These are phyloP conservation scores for Saccostrea cuccullata DNA, from an alignment of 1,140 invertebrate species.

Conservation along the genomic window DNA sequence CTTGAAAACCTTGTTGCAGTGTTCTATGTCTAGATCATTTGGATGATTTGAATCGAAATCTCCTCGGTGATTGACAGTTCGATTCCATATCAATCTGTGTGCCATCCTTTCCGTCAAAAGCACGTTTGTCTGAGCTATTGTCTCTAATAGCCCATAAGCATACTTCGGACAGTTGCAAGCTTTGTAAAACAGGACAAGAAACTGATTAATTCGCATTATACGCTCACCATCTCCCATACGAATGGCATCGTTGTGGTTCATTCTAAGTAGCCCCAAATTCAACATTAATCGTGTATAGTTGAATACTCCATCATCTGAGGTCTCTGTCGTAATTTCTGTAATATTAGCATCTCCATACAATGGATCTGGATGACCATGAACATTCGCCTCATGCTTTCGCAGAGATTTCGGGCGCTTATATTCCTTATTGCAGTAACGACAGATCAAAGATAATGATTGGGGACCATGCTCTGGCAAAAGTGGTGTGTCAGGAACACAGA, in stretches of 20 bases:
- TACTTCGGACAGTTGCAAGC: constrained; percentile 37
- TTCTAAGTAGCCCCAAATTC: neutral
- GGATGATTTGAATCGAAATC: constrained; percentile 40
- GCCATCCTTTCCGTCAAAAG: too few species aligned
- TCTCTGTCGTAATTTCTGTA: too few species aligned
- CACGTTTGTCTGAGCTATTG: too few species aligned
- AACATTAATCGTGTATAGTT: neutral
- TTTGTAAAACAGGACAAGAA: constrained; percentile 35
- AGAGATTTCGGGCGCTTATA: constrained; percentile 26
- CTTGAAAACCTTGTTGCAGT: constrained; percentile 49
- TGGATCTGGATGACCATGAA: too few species aligned
- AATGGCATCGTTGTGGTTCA: constrained; percentile 29
- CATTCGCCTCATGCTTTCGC: constrained; percentile 5
- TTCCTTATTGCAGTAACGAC: constrained; percentile 44
- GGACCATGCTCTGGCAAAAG: too few species aligned
- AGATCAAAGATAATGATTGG: neutral
- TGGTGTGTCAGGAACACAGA: too few species aligned
- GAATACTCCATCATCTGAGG: too few species aligned
- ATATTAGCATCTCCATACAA: too few species aligned
- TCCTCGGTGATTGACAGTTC: constrained; percentile 44
- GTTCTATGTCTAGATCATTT: constrained; percentile 48
- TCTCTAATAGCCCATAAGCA: constrained; percentile 43
- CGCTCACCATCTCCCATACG: constrained; percentile 39
- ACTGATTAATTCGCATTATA: constrained; percentile 34
- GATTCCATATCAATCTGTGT: constrained; percentile 31